Base-by-base conservation (phyloP, 2,797 vertebrate species). In the Gastrophryne carolinensis region DNA sequence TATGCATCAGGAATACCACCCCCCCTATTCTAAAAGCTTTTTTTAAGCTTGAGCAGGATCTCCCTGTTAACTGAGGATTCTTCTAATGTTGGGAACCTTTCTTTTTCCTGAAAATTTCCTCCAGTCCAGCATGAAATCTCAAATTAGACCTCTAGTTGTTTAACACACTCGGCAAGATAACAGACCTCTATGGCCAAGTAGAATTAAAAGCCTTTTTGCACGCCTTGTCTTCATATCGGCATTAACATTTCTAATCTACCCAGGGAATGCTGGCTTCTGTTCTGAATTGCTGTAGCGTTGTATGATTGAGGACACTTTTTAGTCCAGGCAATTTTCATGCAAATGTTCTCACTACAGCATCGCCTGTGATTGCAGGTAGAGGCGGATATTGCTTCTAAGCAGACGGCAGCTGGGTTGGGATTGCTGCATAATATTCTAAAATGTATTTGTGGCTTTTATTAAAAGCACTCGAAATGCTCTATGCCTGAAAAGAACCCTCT, bases 311-410 rank as follows among this genome's bases (percentile, higher is more conserved):
- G 50, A 37, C 49, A 34, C 17, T 13, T 24, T 34, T 30, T 26
- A 68, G 60, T 72, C 35, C 27, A 56, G 75, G 67, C 56, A 30
- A 78, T 72, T 57, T 71, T 64, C 37, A 65, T 64, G 60, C 39
- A 64, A 77, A 78, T 71, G 12, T 23, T 21, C 24, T 10, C 11
- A 11, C 29, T 61, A 47, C 74, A 32, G 37, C 39, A 24, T 35
- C 39, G 52, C 52, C 50, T 39, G 30, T 21, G 35, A 47, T 52
- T 53, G 35, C 62, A 21, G 60, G 60, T 73, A 47, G 24, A 15
- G 24, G 41, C 12, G 44, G 71, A 35, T 13, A 37, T 56, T 23
- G 44, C 30, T 56, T 65, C 35, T 27, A 8, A 21, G 6, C n/a
- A 30, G 9, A 12, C 32, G 21, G 17, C 7, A 9, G n/a, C n/a